Evolutionary conservation across 2,113 vertebrate genomes (phyloP), one percentile per base, ranked within the genome.

Genomic region (Phylloscopus trochiloides): DNA sequence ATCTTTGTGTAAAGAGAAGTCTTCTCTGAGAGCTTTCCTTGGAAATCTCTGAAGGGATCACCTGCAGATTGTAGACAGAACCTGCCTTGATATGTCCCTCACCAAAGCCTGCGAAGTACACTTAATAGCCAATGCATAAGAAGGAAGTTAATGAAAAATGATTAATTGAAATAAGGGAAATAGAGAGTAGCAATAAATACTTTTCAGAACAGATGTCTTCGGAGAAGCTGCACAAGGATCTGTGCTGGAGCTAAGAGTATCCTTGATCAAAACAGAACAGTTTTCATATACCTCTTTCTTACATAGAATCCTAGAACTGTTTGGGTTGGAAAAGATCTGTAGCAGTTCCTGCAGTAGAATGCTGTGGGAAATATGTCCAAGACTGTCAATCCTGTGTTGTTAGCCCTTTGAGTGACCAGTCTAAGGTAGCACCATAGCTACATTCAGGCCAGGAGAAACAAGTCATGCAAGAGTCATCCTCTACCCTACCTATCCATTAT

Each of bases 311-410:
- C 25, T 26, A 50, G 14, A 55, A 34, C 34, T 6, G 7, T 67
- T 19, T 50, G 16, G 5, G 24, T 43, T 50, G 54, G n/a, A 62
- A 88, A 62, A 62, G 19, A 61, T 10, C 32, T 61, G 17, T 67
- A 50, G 26, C 10, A n/a, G 13, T 14, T 77, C 50, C 28, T 54
- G 16, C 78, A 43, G 18, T 0, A 54, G 29, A 54, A 52, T 61
- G 7, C 11, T 61, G 40, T 10, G 6, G 54, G 29, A 54, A 74
- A 43, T 5, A 3, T n/a, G 28, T 38, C 47, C 50, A 34, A 50
- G 36, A 9, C 10, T 38, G 19, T 38, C 32, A 36, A 3, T 13
- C 18, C 0, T 0, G 34, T 29, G 34, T 29, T 6, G 29, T 36
- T 0, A 54, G 9, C 7, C 18, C 48, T 63, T 67, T 31, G 22